Percentiles rank a stretch among this genome's conserved stretches.
These are phyloP conservation scores for Felis chaus DNA, from an alignment of 2,113 vertebrate genomes.

Conservation along the genomic window DNA sequence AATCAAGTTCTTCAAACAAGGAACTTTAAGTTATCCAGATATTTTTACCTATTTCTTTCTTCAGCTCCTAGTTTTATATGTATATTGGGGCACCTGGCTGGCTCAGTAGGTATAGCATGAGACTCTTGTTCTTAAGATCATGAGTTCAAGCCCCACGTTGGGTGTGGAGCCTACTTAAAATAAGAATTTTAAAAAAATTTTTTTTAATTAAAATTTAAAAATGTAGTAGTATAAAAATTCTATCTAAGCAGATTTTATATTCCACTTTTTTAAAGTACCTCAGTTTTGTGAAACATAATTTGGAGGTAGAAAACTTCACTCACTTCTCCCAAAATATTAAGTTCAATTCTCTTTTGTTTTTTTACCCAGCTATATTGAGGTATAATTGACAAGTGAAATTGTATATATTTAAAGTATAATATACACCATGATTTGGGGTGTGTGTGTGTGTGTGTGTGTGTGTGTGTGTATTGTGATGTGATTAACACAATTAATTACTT, in stretches of 20 bases:
- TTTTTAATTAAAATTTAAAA: not conserved
- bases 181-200: no score
- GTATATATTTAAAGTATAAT: not conserved
- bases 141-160: no score
- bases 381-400: slow-evolving; percentile 16
- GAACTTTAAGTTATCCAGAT: not conserved
- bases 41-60: not conserved
- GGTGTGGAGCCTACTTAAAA: no score
- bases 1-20: slow-evolving; percentile 2
- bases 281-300: slow-evolving; percentile 6
- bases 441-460: not conserved
- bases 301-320: slow-evolving; percentile 7
- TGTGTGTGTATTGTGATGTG: not conserved
- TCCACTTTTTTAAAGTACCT: not conserved
- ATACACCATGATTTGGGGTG: not conserved
- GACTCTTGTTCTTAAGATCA: no score
- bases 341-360: not conserved
- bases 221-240: not conserved
- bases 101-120: no score
- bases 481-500: not conserved
- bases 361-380: not conserved
- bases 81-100: no score
- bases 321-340: not conserved
- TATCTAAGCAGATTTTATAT: slow-evolving; percentile 42
- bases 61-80: slow-evolving; percentile 12